A percentile compares a stretch with the other conserved stretches of the same genome.
Conservation (phyloP, 2,113 vertebrate genomes). For the Rhinichthys klamathensis region DNA sequence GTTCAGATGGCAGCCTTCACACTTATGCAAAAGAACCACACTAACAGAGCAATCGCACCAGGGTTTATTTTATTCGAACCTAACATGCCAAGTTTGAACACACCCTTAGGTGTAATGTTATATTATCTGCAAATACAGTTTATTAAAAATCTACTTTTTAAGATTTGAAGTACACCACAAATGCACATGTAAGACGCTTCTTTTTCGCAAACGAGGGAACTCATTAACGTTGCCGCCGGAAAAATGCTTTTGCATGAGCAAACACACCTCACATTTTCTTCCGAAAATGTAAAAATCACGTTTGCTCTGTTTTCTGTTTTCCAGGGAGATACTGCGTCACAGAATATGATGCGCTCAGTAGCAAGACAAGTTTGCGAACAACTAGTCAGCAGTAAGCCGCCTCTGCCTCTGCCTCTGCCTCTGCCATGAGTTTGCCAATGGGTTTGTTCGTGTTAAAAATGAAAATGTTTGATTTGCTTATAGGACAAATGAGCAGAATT, state of each 20-base stretch:
- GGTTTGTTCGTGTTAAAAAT: background rate
- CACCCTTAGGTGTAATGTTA: too few species aligned
- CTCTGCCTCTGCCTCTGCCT: background rate
- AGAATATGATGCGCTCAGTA: slow-evolving; percentile 97
- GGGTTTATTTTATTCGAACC: too few species aligned
- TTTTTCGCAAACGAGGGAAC: background rate
- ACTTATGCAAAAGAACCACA: too few species aligned
- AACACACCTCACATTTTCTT: background rate
- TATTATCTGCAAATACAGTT: too few species aligned
- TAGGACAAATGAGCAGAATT: slow-evolving; percentile 95
- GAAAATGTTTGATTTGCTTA: slow-evolving; percentile 34
- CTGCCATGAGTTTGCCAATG: background rate
- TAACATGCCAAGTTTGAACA: too few species aligned
- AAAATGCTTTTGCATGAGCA: background rate
- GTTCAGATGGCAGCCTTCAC: too few species aligned
- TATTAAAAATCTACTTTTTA: too few species aligned
- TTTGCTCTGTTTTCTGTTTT: slow-evolving; percentile 52
- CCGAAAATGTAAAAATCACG: background rate
- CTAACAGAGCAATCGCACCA: too few species aligned
- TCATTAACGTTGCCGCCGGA: too few species aligned
- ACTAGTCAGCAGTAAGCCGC: slow-evolving; percentile 88
- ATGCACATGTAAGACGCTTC: too few species aligned
- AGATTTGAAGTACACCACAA: too few species aligned
- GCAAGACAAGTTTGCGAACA: slow-evolving; percentile 99
- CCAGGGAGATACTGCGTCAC: slow-evolving; percentile 94